Base-by-base conservation (phyloP, 2,113 vertebrate species). In the Leuciscus idus region DNA sequence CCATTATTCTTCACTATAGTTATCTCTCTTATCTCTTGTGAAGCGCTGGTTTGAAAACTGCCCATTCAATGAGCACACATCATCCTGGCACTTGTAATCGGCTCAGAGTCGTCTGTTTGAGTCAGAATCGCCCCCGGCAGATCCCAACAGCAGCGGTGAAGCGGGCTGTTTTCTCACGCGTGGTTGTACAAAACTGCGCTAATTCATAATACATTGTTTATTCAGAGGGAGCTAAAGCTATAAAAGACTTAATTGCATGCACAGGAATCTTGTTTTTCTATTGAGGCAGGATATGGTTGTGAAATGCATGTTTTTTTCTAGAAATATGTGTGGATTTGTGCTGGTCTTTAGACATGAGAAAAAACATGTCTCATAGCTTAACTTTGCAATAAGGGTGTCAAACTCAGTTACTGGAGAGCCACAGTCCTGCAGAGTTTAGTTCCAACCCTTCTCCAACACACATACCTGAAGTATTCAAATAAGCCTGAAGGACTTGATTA, bases 91-190 rank as follows among this genome's bases (percentile, higher is more conserved):
- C 10, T 64, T 57, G 19, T 28, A 80, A 84, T 86, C 84, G 61
- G 39, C n/a, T 59, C 39, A 30, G 43, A 52, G 12, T 62, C 84
- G 72, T 79, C 61, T 66, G 78, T 74, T 72, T 78, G 78, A 61
- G 46, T 70, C 78, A 52, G 36, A 91, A 48, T 66, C 80, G 75
- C 88, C 55, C 59, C 23, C 68, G 89, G 89, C 89, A 57, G 73
- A 70, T 89, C 90, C 91, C 90, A 92, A 89, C 89, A 90, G 76
- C 87, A 57, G 90, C 92, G 73, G 87, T 91, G 86, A 78, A 84
- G 59, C 59, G 85, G 55, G 75, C 74, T 76, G 66, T 48, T 91
- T 75, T 85, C 92, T 92, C 84, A 89, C 79, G 87, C 91, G 4
- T 94, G 92, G 87, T 89, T 93, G 92, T 89, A 62, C 89, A 85